A percentile compares a stretch with the other conserved stretches of the same genome.
phyloP scores from a whole-genome alignment of 2,113 vertebrate genomes.

The Hippoglossus stenolepis region DNA sequence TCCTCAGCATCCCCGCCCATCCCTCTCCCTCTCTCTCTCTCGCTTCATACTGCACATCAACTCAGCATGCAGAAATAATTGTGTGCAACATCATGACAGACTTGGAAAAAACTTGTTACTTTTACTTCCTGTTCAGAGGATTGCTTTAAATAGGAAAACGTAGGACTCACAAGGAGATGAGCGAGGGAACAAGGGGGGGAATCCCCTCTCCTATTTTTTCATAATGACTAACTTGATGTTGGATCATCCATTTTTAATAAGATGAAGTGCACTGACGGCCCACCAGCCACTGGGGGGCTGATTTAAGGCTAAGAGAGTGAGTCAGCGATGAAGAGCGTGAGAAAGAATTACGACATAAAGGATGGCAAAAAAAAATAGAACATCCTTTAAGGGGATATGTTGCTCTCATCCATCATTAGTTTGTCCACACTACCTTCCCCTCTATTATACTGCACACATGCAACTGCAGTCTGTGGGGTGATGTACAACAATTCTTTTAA shows the following conservation, averaged over 20 bases:
- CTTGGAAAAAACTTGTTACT: conserved; percentile 43
- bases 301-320: conserved; percentile 12
- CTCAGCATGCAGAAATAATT: conserved; percentile 64
- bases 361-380: conserved; percentile 1
- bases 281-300: conserved; percentile 16
- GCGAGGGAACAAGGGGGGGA: background rate
- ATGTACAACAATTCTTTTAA: background rate
- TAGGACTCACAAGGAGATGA: background rate
- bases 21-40: conserved; percentile 1
- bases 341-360: conserved; percentile 5
- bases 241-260: conserved; percentile 64
- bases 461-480: background rate
- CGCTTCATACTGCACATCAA: conserved; percentile 59
- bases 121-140: conserved; percentile 32
- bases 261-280: conserved; percentile 25
- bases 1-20: conserved; percentile 31
- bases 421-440: conserved; percentile 15
- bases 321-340: background rate
- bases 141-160: conserved; percentile 32
- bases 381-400: background rate
- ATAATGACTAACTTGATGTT: conserved; percentile 38
- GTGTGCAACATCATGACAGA: conserved; percentile 64
- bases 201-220: conserved; percentile 32
- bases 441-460: conserved; percentile 24
- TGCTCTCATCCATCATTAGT: background rate